A percentile compares a stretch with the other conserved stretches of the same genome.
Evolutionary conservation across 2,113 vertebrate species (phyloP).

Genomic region (Panthera leo): DNA sequence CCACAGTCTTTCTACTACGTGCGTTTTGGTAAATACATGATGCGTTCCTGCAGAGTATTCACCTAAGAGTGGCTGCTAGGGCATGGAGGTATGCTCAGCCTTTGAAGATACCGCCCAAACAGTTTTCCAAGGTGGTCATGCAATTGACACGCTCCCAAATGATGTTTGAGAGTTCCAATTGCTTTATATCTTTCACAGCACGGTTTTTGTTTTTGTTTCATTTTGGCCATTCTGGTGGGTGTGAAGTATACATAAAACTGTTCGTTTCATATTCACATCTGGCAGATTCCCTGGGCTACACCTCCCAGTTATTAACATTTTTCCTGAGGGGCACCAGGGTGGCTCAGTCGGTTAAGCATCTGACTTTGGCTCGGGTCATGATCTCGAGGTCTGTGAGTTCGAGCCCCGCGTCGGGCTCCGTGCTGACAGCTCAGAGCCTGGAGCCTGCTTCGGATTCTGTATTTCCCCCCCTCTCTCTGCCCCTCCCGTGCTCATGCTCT

Average conservation of each 20-base stretch:
- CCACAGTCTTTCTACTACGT: background rate
- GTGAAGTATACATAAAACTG: background rate
- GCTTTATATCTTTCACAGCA: background rate
- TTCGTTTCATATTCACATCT: background rate
- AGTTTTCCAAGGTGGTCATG: background rate
- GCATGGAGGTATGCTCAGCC: background rate
- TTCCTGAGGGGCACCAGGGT: background rate
- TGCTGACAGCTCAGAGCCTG: too few species aligned
- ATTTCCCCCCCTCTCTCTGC: too few species aligned
- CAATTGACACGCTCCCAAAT: background rate
- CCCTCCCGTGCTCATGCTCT: too few species aligned
- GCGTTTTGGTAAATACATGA: background rate
- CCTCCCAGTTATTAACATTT: background rate
- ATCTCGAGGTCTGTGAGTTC: too few species aligned
- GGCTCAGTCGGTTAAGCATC: too few species aligned
- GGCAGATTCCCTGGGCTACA: background rate
- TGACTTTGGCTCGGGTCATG: too few species aligned
- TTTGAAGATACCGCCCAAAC: background rate
- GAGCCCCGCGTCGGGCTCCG: too few species aligned
- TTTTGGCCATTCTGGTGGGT: background rate
- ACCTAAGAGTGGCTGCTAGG: background rate
- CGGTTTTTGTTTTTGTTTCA: background rate
- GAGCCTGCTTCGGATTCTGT: too few species aligned
- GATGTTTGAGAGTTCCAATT: background rate
- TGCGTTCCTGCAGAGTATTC: background rate